Conservation (phyloP, 2,113 vertebrate species). For the Taxidea taxus region DNA sequence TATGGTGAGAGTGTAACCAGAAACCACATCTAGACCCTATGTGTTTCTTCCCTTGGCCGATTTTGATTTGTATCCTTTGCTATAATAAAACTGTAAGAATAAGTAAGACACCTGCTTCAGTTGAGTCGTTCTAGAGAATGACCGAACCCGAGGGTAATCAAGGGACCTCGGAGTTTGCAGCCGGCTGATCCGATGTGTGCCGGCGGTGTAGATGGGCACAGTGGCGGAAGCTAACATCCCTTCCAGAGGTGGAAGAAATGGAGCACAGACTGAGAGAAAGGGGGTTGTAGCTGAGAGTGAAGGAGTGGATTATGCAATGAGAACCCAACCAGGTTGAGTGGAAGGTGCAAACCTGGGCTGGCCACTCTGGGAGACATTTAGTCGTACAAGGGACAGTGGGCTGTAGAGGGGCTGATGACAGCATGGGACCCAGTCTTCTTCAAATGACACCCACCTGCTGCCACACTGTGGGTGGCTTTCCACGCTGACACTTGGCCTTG, state of each 20-base stretch:
- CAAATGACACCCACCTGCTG: neutral
- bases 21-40: accelerated
- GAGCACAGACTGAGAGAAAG: neutral
- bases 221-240: accelerated
- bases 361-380: neutral
- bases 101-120: neutral
- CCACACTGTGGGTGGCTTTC: accelerated
- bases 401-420: neutral
- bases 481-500: neutral
- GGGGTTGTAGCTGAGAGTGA: accelerated
- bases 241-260: no score
- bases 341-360: neutral
- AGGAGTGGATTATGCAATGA: neutral
- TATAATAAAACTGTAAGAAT: neutral
- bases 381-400: accelerated
- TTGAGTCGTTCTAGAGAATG: neutral
- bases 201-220: neutral
- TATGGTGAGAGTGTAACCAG: accelerated
- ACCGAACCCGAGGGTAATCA: neutral
- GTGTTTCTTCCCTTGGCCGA: neutral
- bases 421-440: neutral
- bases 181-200: neutral
- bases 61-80: neutral
- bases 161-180: neutral
- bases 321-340: no score